Percentiles rank a stretch among this genome's conserved stretches.
These are phyloP conservation scores for Boloria selene DNA, from an alignment of 2,888 invertebrate species.

Conservation along the genomic window DNA sequence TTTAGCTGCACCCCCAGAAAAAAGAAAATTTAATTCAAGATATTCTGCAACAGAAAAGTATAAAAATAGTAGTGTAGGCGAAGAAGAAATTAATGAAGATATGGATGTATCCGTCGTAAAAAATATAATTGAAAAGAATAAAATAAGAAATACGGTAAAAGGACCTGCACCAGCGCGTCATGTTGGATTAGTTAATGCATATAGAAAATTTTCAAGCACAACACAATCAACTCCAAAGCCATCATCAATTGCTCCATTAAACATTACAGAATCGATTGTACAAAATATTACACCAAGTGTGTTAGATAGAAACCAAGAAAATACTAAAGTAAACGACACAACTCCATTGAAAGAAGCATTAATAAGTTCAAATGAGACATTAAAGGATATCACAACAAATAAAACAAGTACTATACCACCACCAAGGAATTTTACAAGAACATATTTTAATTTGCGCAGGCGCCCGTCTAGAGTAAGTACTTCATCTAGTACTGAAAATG, in stretches of 20 bases:
- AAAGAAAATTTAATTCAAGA: conserved; percentile 72
- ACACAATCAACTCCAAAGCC: conserved; percentile 59
- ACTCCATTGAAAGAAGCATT: conserved; percentile 44
- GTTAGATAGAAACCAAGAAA: conserved; percentile 53
- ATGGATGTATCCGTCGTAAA: conserved; percentile 84
- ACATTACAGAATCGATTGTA: conserved; percentile 61
- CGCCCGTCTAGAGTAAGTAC: conserved; percentile 63
- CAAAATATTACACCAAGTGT: conserved; percentile 53
- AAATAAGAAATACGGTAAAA: conserved; percentile 76
- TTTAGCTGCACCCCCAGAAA: conserved; percentile 67
- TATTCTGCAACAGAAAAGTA: conserved; percentile 77
- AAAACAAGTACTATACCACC: conserved; percentile 52
- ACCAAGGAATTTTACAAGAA: conserved; percentile 67
- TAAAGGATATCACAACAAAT: conserved; percentile 48
- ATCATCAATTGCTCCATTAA: conserved; percentile 57
- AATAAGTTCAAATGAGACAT: conserved; percentile 23
- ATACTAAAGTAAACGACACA: conserved; percentile 48
- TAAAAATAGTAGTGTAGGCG: conserved; percentile 74
- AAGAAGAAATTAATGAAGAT: conserved; percentile 82
- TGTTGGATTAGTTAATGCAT: conserved; percentile 73
- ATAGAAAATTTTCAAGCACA: conserved; percentile 67
- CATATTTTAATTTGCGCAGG: conserved; percentile 65
- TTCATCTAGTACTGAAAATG: conserved; percentile 59
- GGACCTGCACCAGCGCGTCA: conserved; percentile 76
- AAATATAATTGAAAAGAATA: conserved; percentile 79